Evolutionary conservation across 1,140 invertebrate species (phyloP), one percentile per base, ranked within the genome.

Genomic region (Phymorhynchus buccinoides): DNA sequence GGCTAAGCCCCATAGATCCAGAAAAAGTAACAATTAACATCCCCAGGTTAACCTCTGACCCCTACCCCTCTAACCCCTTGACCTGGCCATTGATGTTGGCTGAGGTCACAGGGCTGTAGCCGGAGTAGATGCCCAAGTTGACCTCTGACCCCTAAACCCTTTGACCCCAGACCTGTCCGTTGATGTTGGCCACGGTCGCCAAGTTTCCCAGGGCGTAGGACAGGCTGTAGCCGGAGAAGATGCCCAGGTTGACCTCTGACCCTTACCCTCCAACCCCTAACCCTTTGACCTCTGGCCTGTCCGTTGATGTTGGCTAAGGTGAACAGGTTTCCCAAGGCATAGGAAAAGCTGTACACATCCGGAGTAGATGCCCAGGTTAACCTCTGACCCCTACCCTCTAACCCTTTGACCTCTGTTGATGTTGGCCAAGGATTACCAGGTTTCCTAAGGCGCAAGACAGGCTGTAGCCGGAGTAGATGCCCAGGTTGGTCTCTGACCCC

Each of bases 331-430:
- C 97, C 97, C 30, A 98, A 95, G 0, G 97, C 97, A 91, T 98
- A 98, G 16, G 97, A 96, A 75, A 98, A 96, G 66, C 97, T 97
- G 88, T 98, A 98, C 97, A 37, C 97, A 96, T 90, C 98, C 98
- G 86, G 2, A 18, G 0, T 18, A 14, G 14, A 99, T 98, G 48
- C 97, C 97, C 97, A 97, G 98, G 93, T 98, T 98, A n/a, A n/a
- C n/a, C n/a, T n/a, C n/a, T n/a, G n/a, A 22, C 2, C 77, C 6
- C 30, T 18, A 78, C 35, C 30, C 35, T n/a, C 35, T n/a, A n/a
- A n/a, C 1, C 1, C 27, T 41, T 85, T 83, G 75, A 92, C 91
- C 89, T 91, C 95, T 95, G 94, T 96, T 96, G 68, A 96, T 95
- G 90, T 98, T 96, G 27, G 96, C 90, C 68, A 95, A n/a, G 93